Evolutionary conservation across 2,888 invertebrate species (phyloP).

Genomic region (Cheilosia grossa): DNA sequence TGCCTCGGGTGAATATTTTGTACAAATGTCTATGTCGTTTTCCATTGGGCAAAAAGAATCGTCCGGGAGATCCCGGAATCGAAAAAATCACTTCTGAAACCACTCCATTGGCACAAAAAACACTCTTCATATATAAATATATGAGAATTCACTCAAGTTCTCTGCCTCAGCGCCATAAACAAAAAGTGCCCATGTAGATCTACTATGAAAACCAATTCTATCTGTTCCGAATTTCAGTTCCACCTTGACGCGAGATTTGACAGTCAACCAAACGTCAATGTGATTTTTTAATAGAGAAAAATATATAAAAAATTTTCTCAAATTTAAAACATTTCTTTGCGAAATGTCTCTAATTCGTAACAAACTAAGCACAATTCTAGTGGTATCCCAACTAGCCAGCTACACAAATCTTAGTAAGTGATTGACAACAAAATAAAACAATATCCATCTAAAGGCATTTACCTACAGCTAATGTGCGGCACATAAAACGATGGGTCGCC

Average conservation of each 20-base stretch:
- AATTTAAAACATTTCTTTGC: neutral
- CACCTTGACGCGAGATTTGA: neutral
- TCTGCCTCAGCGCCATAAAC: neutral
- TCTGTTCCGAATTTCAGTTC: neutral
- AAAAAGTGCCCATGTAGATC: conserved; percentile 16
- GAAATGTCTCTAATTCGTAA: conserved; percentile 63
- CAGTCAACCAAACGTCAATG: conserved; percentile 40
- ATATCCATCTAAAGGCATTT: neutral
- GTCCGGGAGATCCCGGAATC: too few species aligned
- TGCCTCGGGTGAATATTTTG: too few species aligned
- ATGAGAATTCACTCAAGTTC: neutral
- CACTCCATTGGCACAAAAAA: too few species aligned
- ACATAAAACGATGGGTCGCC: conserved; percentile 86
- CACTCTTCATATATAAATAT: too few species aligned
- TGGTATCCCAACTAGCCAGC: conserved; percentile 39
- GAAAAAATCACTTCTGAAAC: too few species aligned
- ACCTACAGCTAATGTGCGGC: conserved; percentile 71
- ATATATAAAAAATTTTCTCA: neutral
- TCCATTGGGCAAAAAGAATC: too few species aligned
- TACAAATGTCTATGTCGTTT: too few species aligned
- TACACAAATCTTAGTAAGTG: conserved; percentile 44
- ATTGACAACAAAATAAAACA: neutral
- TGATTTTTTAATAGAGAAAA: conserved; percentile 20
- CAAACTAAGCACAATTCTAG: conserved; percentile 41
- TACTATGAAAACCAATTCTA: neutral